These are phyloP conservation scores for Steinernema khuongi DNA, from an alignment of 1,140 invertebrate genomes.

Conservation along the genomic window DNA sequence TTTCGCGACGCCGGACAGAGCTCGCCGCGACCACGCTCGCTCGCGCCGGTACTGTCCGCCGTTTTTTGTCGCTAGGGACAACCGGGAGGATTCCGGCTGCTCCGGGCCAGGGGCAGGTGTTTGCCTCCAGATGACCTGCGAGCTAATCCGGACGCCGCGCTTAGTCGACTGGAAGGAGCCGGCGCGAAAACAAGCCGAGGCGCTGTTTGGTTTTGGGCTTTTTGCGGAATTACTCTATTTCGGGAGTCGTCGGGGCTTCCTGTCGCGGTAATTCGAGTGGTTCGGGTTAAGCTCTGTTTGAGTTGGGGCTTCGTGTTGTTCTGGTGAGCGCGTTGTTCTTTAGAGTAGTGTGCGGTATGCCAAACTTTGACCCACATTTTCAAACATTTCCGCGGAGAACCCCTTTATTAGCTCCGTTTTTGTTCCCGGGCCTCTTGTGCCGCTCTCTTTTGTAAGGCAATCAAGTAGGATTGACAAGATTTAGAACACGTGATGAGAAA, in stretches of 20 bases:
- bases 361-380: too few relatives aligned
- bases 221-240: not conserved
- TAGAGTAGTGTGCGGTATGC: too few relatives aligned
- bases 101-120: not conserved
- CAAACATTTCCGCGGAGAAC: too few relatives aligned
- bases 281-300: too few relatives aligned
- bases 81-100: not conserved
- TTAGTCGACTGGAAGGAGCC: not conserved
- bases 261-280: not conserved
- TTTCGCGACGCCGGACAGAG: not conserved
- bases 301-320: not conserved
- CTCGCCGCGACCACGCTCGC: not conserved
- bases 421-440: too few relatives aligned
- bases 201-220: not conserved
- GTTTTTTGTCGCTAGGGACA: conserved; percentile 12
- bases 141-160: not conserved
- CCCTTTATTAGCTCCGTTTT: too few relatives aligned
- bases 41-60: not conserved
- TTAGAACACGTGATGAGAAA: too few relatives aligned
- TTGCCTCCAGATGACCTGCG: conserved; percentile 6
- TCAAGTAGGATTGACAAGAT: too few relatives aligned
- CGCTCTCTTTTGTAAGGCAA: too few relatives aligned
- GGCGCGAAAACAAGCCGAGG: not conserved
- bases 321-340: not conserved
- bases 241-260: not conserved